Evolutionary conservation across 2,888 invertebrate genomes (phyloP).

Genomic region (Noctua comes): DNA sequence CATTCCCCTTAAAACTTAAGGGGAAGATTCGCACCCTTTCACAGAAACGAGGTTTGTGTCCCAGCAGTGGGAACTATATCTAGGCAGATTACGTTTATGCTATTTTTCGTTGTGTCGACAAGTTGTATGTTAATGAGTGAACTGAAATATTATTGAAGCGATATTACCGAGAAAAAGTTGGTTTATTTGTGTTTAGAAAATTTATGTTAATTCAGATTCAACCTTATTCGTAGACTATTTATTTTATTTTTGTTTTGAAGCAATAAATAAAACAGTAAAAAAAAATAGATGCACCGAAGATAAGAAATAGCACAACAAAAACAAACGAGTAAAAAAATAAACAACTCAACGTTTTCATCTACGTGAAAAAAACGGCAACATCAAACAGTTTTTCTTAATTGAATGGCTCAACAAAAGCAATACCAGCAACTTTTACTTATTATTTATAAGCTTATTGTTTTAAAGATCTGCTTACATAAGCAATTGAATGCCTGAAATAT

Average conservation of each 20-base stretch:
- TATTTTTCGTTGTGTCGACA: too few species aligned
- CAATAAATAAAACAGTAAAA: background rate
- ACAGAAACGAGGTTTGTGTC: too few species aligned
- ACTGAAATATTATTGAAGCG: background rate
- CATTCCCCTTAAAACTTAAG: too few species aligned
- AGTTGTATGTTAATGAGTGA: too few species aligned
- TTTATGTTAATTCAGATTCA: background rate
- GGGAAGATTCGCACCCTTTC: too few species aligned
- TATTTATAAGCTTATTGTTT: conserved; percentile 40
- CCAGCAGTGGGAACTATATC: too few species aligned
- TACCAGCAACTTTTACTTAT: conserved; percentile 6
- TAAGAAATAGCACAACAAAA: background rate
- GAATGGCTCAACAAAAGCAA: conserved; percentile 15
- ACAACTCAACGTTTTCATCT: background rate
- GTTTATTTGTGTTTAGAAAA: background rate
- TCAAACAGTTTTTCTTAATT: conserved; percentile 15
- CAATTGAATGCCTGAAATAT: conserved; percentile 45
- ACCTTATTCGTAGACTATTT: background rate
- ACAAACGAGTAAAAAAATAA: background rate
- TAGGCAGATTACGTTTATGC: too few species aligned
- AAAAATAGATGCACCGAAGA: background rate
- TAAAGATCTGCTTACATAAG: conserved; percentile 41
- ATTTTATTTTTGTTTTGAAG: background rate
- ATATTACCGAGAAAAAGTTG: background rate
- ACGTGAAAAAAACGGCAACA: background rate